These are phyloP conservation scores for Caenorhabditis brenneri DNA, from an alignment of 1,140 invertebrate genomes.

Conservation along the genomic window DNA sequence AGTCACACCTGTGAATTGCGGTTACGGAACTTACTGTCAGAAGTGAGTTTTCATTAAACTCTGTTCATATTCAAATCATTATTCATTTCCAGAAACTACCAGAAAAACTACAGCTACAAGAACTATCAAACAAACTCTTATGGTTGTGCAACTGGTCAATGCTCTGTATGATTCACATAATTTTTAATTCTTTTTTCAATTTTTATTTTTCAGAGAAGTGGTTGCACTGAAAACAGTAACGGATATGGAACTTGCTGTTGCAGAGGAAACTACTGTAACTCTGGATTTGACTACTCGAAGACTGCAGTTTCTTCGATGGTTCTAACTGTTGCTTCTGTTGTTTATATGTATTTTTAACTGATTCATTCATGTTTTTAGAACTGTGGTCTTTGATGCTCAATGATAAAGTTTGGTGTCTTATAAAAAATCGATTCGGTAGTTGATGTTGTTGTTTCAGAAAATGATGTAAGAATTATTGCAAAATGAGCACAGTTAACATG, in stretches of 20 bases:
- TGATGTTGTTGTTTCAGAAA: no score
- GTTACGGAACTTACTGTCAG: not conserved
- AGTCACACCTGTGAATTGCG: not conserved
- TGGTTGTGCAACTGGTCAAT: not conserved
- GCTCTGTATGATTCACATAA: not conserved
- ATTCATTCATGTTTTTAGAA: no score
- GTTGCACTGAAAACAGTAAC: not conserved
- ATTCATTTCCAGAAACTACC: not conserved
- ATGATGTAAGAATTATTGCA: no score
- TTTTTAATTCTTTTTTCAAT: not conserved
- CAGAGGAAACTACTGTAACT: not conserved
- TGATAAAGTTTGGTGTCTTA: no score
- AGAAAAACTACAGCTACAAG: not conserved
- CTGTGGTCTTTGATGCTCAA: no score
- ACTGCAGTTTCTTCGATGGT: constrained; percentile 6
- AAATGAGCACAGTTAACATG: no score
- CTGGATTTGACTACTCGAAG: constrained; percentile 1
- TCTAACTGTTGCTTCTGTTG: not conserved
- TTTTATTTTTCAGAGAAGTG: not conserved
- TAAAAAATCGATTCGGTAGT: no score
- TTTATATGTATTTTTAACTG: constrained; percentile 1
- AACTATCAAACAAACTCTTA: not conserved
- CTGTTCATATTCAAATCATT: not conserved
- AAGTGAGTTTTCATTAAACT: no score
- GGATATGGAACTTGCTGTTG: not conserved